These are phyloP conservation scores for Tyria jacobaeae DNA, from an alignment of 2,888 invertebrate species.

Conservation along the genomic window DNA sequence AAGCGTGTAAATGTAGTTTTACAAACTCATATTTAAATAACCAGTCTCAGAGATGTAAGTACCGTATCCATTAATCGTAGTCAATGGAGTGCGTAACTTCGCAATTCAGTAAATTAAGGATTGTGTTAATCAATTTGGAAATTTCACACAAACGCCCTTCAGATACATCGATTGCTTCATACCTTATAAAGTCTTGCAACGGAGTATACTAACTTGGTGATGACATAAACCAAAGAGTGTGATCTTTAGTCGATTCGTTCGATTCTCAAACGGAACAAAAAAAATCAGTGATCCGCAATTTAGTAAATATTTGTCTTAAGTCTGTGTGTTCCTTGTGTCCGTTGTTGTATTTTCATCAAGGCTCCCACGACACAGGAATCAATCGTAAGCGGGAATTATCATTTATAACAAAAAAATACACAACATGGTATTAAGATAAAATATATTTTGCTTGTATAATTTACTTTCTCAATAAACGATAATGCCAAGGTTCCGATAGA, in stretches of 20 bases:
- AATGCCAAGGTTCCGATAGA: background rate
- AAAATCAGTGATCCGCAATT: too few species aligned
- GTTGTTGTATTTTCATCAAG: too few species aligned
- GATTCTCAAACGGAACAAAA: too few species aligned
- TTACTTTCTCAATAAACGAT: background rate
- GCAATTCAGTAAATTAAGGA: background rate
- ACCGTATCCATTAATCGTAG: background rate
- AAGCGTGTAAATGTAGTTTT: too few species aligned
- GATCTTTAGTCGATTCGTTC: too few species aligned
- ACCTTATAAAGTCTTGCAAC: background rate
- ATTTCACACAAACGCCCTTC: background rate
- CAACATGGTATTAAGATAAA: background rate
- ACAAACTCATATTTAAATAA: background rate
- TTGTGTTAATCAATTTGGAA: constrained; percentile 1
- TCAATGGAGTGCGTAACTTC: background rate
- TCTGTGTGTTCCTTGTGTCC: too few species aligned
- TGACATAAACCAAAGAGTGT: background rate
- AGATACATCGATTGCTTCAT: background rate
- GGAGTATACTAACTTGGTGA: background rate
- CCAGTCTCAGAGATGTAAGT: background rate
- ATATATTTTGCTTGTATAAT: background rate
- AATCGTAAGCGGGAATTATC: too few species aligned
- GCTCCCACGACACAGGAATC: too few species aligned
- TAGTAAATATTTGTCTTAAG: too few species aligned
- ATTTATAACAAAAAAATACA: background rate